Evolutionary conservation across 2,113 vertebrate genomes (phyloP).

Genomic region (Crotophaga sulcirostris): DNA sequence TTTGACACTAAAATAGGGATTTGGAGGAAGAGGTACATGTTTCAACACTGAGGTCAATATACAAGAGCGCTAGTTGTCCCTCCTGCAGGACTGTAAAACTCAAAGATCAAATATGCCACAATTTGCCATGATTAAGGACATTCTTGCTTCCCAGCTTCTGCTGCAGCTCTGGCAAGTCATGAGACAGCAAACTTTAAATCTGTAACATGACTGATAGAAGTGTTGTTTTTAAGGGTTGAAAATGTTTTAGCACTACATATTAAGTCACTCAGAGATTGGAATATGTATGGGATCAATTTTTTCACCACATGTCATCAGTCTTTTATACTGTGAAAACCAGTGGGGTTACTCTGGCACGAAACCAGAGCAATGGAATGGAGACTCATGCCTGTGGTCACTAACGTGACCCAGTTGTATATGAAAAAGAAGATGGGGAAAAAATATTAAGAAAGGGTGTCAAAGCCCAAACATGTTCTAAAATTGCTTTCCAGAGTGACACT

Average conservation of each 20-base stretch:
- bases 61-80: not conserved
- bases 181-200: conserved; percentile 44
- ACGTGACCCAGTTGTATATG: not conserved
- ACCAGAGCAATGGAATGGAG: conserved; percentile 32
- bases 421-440: not conserved
- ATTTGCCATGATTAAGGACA: not conserved
- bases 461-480: conserved; percentile 6
- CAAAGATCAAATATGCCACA: not conserved
- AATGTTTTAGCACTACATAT: conserved; percentile 56
- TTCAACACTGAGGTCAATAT: not conserved
- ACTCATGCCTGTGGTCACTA: conserved; percentile 58
- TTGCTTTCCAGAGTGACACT: not conserved
- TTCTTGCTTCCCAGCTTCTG: not conserved
- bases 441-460: not conserved
- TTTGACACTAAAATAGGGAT: not conserved
- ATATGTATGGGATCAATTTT: conserved; percentile 58
- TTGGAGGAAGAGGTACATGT: not conserved
- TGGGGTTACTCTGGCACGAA: conserved; percentile 49
- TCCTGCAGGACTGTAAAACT: not conserved
- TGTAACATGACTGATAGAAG: conserved; percentile 47
- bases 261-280: conserved; percentile 38
- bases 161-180: conserved; percentile 30
- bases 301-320: conserved; percentile 38
- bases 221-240: conserved; percentile 58
- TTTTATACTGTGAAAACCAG: conserved; percentile 32